Evolutionary conservation across 1,140 invertebrate species (phyloP), one percentile per base, ranked within the genome.

Genomic region (Pectinophora gossypiella): DNA sequence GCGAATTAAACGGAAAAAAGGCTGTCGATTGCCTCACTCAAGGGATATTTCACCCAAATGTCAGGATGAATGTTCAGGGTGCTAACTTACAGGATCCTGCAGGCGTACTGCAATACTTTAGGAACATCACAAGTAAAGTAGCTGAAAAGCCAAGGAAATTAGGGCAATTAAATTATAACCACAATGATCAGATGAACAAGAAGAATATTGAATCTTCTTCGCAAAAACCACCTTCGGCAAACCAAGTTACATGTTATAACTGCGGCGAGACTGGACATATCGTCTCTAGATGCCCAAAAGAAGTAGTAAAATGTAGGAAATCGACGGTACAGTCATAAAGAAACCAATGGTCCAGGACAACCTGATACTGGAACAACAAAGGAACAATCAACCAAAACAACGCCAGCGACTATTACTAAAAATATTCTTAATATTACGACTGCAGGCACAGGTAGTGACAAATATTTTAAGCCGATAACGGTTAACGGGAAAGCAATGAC

Each of bases 61-160:
- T 38, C 9, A 50, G 20, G 18, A 36, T 50, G 19, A 50, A 35
- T 19, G 19, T 40, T 36, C 48, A 50, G n/a, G 48, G 48, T 10
- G 48, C 48, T 4, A 10, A 40, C 6, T 50, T 16, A 3, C 5
- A 36, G 3, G 32, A 50, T 19, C 48, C 48, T 20, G 48, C 4
- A 18, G 4, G 18, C 4, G 48, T 50, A 3, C 16, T 50, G 18
- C 9, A 40, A n/a, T 50, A 19, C 16, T 40, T 50, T n/a, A 3
- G 48, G 16, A n/a, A n/a, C n/a, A n/a, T n/a, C n/a, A n/a, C n/a
- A n/a, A n/a, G n/a, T n/a, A n/a, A n/a, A n/a, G n/a, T 38, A 50
- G n/a, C n/a, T n/a, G n/a, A n/a, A n/a, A n/a, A n/a, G n/a, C n/a
- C n/a, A n/a, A n/a, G n/a, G n/a, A n/a, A n/a, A n/a, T n/a, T n/a